Percentiles rank a stretch among this genome's conserved stretches.
These are phyloP conservation scores for Nyctalus aviator DNA, from an alignment of 2,797 vertebrate genomes.

Conservation along the genomic window DNA sequence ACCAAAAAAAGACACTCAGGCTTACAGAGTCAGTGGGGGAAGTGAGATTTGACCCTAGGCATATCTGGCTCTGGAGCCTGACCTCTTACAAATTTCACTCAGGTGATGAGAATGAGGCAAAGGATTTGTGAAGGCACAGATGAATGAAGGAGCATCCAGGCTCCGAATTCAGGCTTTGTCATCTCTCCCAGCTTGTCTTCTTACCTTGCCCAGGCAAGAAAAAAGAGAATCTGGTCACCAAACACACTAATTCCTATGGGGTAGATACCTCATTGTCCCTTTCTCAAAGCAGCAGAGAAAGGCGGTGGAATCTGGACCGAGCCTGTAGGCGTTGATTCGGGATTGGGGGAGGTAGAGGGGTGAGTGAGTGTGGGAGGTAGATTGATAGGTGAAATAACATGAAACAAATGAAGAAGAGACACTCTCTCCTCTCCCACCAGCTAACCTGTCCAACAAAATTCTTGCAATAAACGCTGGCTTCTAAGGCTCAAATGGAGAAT, in stretches of 20 bases:
- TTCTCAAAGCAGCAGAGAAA: neutral
- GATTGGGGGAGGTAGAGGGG: rapidly evolving
- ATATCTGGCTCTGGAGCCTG: neutral
- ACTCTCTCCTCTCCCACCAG: neutral
- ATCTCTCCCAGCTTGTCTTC: neutral
- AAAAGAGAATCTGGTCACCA: neutral
- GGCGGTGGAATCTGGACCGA: neutral
- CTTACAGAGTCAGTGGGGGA: neutral
- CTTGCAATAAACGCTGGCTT: conserved; percentile 15
- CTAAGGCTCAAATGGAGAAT: neutral
- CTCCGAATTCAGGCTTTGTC: neutral
- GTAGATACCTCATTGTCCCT: neutral
- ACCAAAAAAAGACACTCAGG: neutral
- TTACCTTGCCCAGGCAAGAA: neutral
- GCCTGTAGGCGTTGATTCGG: neutral
- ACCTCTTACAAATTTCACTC: neutral
- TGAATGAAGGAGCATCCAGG: neutral
- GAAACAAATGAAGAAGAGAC: neutral
- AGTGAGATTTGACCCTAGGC: neutral
- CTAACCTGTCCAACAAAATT: neutral
- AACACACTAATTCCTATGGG: neutral
- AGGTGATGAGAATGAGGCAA: neutral
- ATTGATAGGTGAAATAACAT: neutral
- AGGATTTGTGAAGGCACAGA: neutral
- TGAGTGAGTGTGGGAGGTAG: neutral